phyloP scores from a whole-genome alignment of 2,113 vertebrate genomes.

The Tympanuchus pallidicinctus region DNA sequence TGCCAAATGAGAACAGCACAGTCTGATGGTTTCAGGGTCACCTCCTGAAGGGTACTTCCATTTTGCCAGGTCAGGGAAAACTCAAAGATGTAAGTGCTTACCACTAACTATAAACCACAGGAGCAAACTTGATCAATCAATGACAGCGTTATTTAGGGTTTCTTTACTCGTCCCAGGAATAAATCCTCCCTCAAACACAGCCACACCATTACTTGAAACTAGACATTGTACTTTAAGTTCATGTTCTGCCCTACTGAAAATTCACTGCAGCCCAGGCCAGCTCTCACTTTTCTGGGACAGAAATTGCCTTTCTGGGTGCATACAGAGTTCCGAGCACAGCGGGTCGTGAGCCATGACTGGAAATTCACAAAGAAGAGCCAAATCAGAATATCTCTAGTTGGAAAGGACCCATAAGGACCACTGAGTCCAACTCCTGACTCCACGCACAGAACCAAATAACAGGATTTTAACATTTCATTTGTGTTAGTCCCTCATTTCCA shows the following conservation, averaged over 20 bases:
- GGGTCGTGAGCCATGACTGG: not conserved
- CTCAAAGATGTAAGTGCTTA: not conserved
- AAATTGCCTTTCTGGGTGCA: not conserved
- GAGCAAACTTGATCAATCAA: not conserved
- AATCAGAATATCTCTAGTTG: too few relatives aligned
- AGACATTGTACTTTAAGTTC: not conserved
- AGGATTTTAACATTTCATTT: not conserved
- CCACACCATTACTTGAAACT: slow-evolving; percentile 1
- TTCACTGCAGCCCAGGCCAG: not conserved
- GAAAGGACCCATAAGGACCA: too few relatives aligned
- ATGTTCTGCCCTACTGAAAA: not conserved
- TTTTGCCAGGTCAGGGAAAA: not conserved
- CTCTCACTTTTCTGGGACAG: not conserved
- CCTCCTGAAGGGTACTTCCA: not conserved
- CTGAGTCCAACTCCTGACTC: too few relatives aligned
- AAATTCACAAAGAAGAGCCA: not conserved
- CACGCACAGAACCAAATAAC: not conserved
- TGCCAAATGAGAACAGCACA: not conserved
- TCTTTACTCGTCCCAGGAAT: not conserved
- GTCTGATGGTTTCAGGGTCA: slow-evolving; percentile 12
- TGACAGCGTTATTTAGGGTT: not conserved
- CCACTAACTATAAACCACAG: slow-evolving; percentile 9
- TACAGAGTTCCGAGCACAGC: not conserved
- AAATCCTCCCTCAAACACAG: not conserved
- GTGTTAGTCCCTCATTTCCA: not conserved